Conservation (phyloP, 1,140 invertebrate genomes). For the Whitmania pigra region DNA sequence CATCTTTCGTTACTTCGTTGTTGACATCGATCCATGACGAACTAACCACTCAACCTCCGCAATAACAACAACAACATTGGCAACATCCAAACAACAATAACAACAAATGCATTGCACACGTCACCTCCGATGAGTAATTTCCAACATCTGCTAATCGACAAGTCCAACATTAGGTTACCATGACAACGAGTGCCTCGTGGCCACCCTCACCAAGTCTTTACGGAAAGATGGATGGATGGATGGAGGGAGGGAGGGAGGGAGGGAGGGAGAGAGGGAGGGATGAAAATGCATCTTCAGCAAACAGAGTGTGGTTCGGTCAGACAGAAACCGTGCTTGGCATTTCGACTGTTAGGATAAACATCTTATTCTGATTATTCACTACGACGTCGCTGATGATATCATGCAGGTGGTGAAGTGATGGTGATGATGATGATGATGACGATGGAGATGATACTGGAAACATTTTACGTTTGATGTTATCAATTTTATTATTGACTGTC, state of each 20-base stretch:
- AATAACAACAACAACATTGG: not conserved
- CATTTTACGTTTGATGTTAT: not conserved
- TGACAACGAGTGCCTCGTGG: not conserved
- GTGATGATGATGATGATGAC: constrained; percentile 12
- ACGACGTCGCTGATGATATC: not conserved
- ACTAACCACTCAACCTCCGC: too few relatives aligned
- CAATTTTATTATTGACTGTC: not conserved
- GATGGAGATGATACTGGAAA: constrained; percentile 11
- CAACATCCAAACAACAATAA: not conserved
- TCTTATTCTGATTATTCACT: not conserved
- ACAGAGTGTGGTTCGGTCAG: not conserved
- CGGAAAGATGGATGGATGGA: not conserved
- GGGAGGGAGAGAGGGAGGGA: not conserved
- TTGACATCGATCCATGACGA: too few relatives aligned
- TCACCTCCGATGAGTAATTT: not conserved
- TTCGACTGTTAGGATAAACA: not conserved
- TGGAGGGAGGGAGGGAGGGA: constrained; percentile 1
- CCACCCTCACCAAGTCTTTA: not conserved
- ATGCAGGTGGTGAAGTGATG: not conserved
- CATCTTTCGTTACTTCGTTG: too few relatives aligned
- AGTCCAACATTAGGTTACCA: not conserved
- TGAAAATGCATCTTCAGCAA: not conserved
- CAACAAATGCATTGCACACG: not conserved
- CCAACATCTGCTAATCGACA: not conserved
- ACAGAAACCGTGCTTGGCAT: not conserved